Evolutionary conservation across 2,888 invertebrate genomes (phyloP), one percentile per base, ranked within the genome.

Genomic region (Pterostichus niger): DNA sequence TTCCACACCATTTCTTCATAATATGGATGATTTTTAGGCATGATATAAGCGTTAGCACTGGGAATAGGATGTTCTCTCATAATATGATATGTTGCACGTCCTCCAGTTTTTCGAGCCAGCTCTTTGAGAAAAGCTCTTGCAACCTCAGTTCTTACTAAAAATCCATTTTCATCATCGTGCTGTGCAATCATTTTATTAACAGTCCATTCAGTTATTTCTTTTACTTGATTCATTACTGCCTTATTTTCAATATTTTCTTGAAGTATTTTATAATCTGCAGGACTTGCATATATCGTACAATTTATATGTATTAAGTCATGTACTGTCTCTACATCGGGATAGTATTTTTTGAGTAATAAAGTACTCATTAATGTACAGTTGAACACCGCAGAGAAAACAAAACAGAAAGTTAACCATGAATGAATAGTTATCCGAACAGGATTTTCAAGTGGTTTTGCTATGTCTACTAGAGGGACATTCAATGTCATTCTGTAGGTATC

Each of bases 1-100:
- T 64, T 83, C 83, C 83, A 83, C 10, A 77, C 33, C 13, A 83
- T 83, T 77, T 83, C 77, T 54, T 77, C 77, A 10, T 49, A 77
- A 35, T 83, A 83, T 35, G 83, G 83, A 77, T 83, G 83, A n/a
- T 33, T 6, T 52, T 76, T 64, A 6, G 77, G 77, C 83, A 83
- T 83, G 2, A 77, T 40, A 64, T 77, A 83, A 15, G 83, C 61
- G 6, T 49, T 76, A 24, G 54, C 68, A 68, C 54, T 77, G 3
- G 83, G 83, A 7, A 83, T 61, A 5, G 83, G 83, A 17, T 77
- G 64, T 17, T 83, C 77, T 10, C 33, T 33, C 64, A 83, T 40
- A 15, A 83, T 83, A 24, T 77, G 76, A 52, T 77, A 83, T 6
- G 40, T 40, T 40, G 40, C 0, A 6, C 40, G 40, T 40, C 40